Evolutionary conservation across 2,888 invertebrate species (phyloP).

Genomic region (Philhelius pedissequus): DNA sequence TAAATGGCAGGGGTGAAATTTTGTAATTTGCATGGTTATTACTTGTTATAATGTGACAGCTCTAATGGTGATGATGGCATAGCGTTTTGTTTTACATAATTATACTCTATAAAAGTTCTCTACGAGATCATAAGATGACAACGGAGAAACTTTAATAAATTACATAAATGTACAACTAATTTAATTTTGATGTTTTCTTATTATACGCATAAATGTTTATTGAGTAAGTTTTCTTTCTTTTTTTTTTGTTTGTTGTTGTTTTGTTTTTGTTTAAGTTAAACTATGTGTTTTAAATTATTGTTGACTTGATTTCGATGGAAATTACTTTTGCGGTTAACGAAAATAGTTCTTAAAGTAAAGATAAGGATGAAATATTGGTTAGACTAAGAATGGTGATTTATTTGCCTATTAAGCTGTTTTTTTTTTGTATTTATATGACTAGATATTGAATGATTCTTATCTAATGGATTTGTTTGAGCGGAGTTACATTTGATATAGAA

Average conservation of each 20-base stretch:
- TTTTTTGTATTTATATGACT: too few relatives aligned
- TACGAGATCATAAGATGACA: too few relatives aligned
- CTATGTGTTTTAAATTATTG: too few relatives aligned
- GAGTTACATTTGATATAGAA: too few relatives aligned
- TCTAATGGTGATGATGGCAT: not conserved
- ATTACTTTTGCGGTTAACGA: not conserved
- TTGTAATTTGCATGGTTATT: slow-evolving; percentile 52
- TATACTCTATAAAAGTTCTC: not conserved
- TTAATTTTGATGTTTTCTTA: not conserved
- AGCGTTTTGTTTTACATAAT: not conserved
- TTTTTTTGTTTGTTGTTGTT: not conserved
- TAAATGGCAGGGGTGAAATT: not conserved
- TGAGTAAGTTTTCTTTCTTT: not conserved
- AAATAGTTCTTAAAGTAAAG: not conserved
- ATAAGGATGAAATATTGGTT: not conserved
- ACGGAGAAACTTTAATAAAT: not conserved
- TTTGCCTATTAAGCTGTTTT: not conserved
- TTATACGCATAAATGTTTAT: not conserved
- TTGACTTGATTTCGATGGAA: not conserved
- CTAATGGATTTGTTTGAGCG: too few relatives aligned
- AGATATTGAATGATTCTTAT: too few relatives aligned
- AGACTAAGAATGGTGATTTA: not conserved
- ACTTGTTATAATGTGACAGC: slow-evolving; percentile 26
- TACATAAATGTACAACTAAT: not conserved
- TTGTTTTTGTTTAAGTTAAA: not conserved